Base-by-base conservation (phyloP, 2,888 invertebrate species). In the Lithosia quadra region DNA sequence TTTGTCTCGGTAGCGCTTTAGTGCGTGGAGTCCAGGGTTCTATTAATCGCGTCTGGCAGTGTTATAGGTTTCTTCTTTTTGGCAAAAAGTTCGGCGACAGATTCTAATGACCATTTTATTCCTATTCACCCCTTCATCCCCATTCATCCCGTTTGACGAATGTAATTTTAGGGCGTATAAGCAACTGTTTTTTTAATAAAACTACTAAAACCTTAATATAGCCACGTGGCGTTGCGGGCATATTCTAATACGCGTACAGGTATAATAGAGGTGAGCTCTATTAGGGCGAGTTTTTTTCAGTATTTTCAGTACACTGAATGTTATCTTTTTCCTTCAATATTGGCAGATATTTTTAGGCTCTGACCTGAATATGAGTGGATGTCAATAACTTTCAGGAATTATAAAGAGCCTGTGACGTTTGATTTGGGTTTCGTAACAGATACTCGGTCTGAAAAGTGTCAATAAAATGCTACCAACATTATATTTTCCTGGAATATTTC, bases 381-480 rank as follows among this genome's bases (percentile, higher is more conserved):
- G 49, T 63, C 63, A 63, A 63, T 63, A 56, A n/a, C n/a, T 15
- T 28, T 15, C 21, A 55, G 22, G 63, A 28, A 18, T 55, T 15
- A 63, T 53, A 55, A 55, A 55, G 55, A 22, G 34, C 10, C 21
- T 4, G 55, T 18, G 63, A 55, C 34, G 28, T 24, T 34, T 60
- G 60, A 60, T 59, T 36, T 66, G 39, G 65, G 53, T 34, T 43
- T 36, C 55, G 36, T 55, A 55, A 63, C 63, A 55, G 10, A 55
- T 15, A 5, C 22, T 53, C 49, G 34, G 21, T 63, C 15, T 63
- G 53, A 34, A 34, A 55, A 18, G 22, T 55, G 55, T 36, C 63
- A 63, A 63, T 63, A 63, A 33, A 49, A 34, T 36, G 2, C 8
- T 55, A 10, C 34, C 15, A 18, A 55, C 24, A 15, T 18, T 34